A percentile compares a stretch with the other conserved stretches of the same genome.
Conservation (phyloP, 2,113 vertebrate genomes). For the Capra hircus region DNA sequence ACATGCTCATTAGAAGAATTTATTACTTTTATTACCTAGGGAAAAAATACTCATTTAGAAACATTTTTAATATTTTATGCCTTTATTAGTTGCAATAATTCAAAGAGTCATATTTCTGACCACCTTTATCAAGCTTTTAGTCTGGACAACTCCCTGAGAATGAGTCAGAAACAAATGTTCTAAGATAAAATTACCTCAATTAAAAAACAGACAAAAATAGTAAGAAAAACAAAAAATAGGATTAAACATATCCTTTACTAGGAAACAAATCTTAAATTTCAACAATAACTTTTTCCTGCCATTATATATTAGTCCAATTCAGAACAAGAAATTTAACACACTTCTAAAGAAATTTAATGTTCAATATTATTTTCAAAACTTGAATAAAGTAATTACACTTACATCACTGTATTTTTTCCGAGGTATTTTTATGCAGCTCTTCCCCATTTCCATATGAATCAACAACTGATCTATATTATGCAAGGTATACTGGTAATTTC, state of each 20-base stretch:
- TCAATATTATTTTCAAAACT: background rate
- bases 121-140: background rate
- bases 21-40: slow-evolving; percentile 91
- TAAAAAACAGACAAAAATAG: background rate
- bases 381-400: slow-evolving; percentile 53
- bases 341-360: slow-evolving; percentile 4
- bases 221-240: background rate
- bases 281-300: background rate
- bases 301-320: background rate
- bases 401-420: slow-evolving; percentile 90
- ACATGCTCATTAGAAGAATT: slow-evolving; percentile 93
- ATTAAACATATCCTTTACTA: background rate
- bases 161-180: background rate
- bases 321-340: slow-evolving; percentile 2
- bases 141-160: background rate
- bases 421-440: slow-evolving; percentile 94
- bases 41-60: slow-evolving; percentile 21
- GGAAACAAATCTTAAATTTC: slow-evolving; percentile 17
- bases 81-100: slow-evolving; percentile 12
- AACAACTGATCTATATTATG: slow-evolving; percentile 88
- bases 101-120: background rate
- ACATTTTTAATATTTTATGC: background rate
- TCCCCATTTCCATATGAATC: slow-evolving; percentile 96
- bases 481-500: slow-evolving; percentile 94
- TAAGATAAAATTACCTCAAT: background rate